phyloP scores from a whole-genome alignment of 2,888 invertebrate species.

The Peribatodes rhomboidaria region DNA sequence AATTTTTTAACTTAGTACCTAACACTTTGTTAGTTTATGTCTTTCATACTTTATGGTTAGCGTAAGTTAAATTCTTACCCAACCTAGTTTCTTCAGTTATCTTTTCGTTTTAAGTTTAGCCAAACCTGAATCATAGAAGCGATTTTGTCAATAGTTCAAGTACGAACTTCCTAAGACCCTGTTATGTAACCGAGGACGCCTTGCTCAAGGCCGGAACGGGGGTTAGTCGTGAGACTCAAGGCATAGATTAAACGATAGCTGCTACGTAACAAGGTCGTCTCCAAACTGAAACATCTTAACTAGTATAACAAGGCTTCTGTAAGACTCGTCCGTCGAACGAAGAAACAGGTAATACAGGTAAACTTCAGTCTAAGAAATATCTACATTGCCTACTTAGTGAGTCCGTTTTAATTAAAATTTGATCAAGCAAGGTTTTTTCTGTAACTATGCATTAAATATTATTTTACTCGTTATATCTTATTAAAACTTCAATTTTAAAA shows the following conservation, averaged over 20 bases:
- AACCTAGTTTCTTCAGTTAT: no score
- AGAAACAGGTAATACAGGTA: background rate
- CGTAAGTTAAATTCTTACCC: no score
- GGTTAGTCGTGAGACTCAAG: constrained; percentile 1
- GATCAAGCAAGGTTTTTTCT: no score
- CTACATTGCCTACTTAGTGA: background rate
- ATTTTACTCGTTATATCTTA: no score
- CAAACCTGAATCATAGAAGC: constrained; percentile 4
- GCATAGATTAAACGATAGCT: constrained; percentile 5
- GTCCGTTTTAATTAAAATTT: no score
- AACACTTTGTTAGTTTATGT: no score
- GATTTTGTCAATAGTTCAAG: constrained; percentile 25
- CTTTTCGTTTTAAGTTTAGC: no score
- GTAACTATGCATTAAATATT: no score
- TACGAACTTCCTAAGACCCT: constrained; percentile 8
- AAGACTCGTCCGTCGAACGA: background rate
- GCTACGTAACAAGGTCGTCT: constrained; percentile 6
- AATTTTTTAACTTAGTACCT: no score
- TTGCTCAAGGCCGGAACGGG: constrained; percentile 11
- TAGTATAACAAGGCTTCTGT: background rate
- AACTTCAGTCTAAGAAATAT: background rate
- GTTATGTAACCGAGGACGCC: constrained; percentile 16
- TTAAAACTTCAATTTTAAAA: no score
- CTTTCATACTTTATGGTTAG: no score
- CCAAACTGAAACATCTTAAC: background rate